phyloP scores from a whole-genome alignment of 2,797 vertebrate genomes.

The Zenarchopterus dispar region DNA sequence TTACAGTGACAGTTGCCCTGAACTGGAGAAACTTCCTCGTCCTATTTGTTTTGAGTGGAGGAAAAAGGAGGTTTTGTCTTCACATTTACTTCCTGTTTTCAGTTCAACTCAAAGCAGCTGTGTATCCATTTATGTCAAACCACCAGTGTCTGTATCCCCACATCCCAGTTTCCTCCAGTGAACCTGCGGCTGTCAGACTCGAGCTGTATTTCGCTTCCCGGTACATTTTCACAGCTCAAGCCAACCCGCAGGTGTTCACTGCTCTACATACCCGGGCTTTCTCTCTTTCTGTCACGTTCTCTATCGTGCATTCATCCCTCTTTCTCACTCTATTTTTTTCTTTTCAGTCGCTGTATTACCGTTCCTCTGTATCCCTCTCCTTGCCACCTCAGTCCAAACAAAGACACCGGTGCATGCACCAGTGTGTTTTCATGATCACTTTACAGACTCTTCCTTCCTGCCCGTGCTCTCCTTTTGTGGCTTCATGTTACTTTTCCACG shows the following conservation, averaged over 20 bases:
- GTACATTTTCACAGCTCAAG: constrained; percentile 32
- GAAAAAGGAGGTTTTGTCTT: constrained; percentile 35
- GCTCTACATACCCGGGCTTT: constrained; percentile 53
- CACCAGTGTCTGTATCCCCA: constrained; percentile 70
- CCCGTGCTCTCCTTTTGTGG: constrained; percentile 15
- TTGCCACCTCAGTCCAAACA: constrained; percentile 27
- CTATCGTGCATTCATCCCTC: constrained; percentile 48
- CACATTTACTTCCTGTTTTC: constrained; percentile 83
- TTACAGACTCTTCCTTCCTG: constrained; percentile 17
- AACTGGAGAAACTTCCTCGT: constrained; percentile 38
- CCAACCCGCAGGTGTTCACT: constrained; percentile 60
- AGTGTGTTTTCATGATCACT: constrained; percentile 1
- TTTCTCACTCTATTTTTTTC: constrained; percentile 13
- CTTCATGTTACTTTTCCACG: constrained; percentile 16
- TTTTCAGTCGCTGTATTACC: constrained; percentile 34
- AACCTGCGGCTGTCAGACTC: constrained; percentile 47
- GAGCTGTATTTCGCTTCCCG: constrained; percentile 52
- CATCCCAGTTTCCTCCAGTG: constrained; percentile 66
- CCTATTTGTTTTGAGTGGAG: constrained; percentile 32
- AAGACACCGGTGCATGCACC: constrained; percentile 14
- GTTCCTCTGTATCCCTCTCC: constrained; percentile 25
- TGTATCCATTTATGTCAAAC: constrained; percentile 82
- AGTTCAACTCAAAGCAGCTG: constrained; percentile 83
- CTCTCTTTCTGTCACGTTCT: constrained; percentile 64
- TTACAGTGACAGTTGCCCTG: constrained; percentile 7